phyloP scores from a whole-genome alignment of 2,888 invertebrate genomes.

The Archips xylosteana region DNA sequence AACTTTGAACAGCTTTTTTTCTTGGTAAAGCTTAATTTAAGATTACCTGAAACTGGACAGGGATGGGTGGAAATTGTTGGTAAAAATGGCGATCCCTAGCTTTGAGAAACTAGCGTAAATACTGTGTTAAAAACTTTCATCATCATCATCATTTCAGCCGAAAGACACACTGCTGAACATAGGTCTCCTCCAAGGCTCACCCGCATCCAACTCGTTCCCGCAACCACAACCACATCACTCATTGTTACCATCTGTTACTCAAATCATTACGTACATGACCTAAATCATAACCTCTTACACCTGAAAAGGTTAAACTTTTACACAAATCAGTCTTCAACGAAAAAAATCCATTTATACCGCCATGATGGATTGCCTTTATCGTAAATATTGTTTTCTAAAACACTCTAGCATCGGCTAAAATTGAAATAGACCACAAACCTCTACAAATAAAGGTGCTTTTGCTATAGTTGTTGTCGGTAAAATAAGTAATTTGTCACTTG shows the following conservation, averaged over 20 bases:
- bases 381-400: slow-evolving; percentile 39
- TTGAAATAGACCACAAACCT: slow-evolving; percentile 5
- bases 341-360: slow-evolving; percentile 40
- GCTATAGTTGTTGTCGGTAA: not conserved
- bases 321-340: slow-evolving; percentile 29
- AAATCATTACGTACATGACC: not conserved
- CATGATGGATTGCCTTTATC: slow-evolving; percentile 42
- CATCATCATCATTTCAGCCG: no score
- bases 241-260: no score
- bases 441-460: slow-evolving; percentile 16
- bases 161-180: no score
- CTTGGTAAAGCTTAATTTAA: not conserved
- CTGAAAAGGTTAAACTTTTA: slow-evolving; percentile 17
- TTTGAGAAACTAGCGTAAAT: no score
- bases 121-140: no score
- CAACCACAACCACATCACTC: no score
- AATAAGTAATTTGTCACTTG: slow-evolving; percentile 41
- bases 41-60: no score
- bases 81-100: no score
- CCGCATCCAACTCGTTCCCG: no score
- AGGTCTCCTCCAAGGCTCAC: no score
- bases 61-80: no score
- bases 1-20: not conserved
- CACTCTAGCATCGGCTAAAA: slow-evolving; percentile 19
- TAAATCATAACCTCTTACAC: not conserved